phyloP scores from a whole-genome alignment of 2,888 invertebrate species.

The Lacanobia oleracea region DNA sequence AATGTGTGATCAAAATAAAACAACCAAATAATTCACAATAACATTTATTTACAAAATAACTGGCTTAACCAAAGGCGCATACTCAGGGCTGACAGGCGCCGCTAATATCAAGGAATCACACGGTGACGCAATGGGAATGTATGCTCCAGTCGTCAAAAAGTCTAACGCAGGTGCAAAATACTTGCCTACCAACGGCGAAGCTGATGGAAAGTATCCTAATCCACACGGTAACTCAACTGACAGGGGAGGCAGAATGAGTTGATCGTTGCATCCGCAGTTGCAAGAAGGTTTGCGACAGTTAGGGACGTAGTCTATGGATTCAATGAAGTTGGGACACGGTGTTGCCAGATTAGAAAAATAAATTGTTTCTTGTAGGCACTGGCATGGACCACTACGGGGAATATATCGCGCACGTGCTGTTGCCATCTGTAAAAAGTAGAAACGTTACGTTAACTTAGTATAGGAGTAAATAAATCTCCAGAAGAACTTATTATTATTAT shows the following conservation, averaged over 20 bases:
- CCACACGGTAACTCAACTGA: conserved; percentile 71
- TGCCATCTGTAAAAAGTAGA: conserved; percentile 50
- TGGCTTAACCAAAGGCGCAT: conserved; percentile 69
- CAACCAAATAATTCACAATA: not conserved
- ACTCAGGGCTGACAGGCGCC: conserved; percentile 70
- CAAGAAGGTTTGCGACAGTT: conserved; percentile 10
- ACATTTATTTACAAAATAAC: conserved; percentile 68
- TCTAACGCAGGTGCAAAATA: conserved; percentile 65
- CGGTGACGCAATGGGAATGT: conserved; percentile 68
- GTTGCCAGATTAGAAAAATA: conserved; percentile 56
- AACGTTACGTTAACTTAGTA: too few species aligned
- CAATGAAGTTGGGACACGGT: conserved; percentile 42
- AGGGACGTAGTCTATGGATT: conserved; percentile 37
- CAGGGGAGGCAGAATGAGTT: conserved; percentile 73
- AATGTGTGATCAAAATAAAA: conserved; percentile 14
- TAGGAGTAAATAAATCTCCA: too few species aligned
- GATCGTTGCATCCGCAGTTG: conserved; percentile 52
- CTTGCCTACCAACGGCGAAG: conserved; percentile 69
- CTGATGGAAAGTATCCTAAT: conserved; percentile 72
- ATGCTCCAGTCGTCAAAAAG: conserved; percentile 50
- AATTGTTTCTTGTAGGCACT: conserved; percentile 37
- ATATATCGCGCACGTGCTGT: conserved; percentile 33
- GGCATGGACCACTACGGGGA: not conserved
- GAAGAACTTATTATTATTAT: too few species aligned
- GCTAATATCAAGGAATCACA: conserved; percentile 69